Evolutionary conservation across 2,113 vertebrate species (phyloP).

Genomic region (Gnathochromis pfefferi): DNA sequence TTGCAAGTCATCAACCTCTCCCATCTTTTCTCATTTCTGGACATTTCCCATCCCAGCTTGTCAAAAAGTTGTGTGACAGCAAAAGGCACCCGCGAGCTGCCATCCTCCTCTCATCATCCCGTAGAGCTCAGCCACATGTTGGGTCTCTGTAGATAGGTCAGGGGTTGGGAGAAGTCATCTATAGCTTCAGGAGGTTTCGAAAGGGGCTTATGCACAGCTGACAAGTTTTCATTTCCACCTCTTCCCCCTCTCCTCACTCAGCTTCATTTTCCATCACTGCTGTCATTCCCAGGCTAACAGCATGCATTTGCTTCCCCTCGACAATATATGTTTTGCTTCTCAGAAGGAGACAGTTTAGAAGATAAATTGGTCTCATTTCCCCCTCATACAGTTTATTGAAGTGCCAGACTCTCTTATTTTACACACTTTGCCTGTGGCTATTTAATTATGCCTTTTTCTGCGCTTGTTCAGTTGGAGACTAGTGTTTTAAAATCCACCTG

Average conservation of each 20-base stretch:
- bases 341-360: background rate
- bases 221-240: conserved; percentile 36
- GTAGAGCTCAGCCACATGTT: background rate
- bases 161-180: conserved; percentile 7
- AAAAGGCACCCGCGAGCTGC: background rate
- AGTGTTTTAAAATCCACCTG: background rate
- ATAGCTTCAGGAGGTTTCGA: background rate
- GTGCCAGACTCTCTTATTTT: background rate
- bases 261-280: conserved; percentile 10
- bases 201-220: background rate
- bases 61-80: background rate
- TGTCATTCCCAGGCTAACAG: background rate
- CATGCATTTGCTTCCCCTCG: background rate
- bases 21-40: background rate
- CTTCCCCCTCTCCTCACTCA: background rate
- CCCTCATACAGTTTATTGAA: background rate
- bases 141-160: conserved; percentile 8
- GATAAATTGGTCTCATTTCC: background rate
- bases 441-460: background rate
- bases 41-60: background rate
- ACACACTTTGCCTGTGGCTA: background rate
- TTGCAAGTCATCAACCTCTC: background rate
- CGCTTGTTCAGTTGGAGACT: background rate
- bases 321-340: conserved; percentile 5
- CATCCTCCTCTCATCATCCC: background rate